Evolutionary conservation across 2,888 invertebrate species (phyloP), one percentile per base, ranked within the genome.

Genomic region (Eustalomyia histrio): DNA sequence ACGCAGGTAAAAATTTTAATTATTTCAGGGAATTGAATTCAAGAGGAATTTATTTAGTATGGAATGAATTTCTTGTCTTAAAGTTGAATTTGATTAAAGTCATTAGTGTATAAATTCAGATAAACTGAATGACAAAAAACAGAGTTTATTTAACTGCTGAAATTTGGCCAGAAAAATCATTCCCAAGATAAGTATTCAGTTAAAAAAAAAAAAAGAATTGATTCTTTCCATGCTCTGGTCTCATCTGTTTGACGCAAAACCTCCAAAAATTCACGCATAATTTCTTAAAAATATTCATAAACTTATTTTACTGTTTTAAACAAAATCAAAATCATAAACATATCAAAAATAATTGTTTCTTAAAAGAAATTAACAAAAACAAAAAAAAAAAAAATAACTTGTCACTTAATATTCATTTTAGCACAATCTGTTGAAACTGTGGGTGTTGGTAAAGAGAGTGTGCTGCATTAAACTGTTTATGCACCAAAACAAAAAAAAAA

Each of bases 341-440:
- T 64, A 24, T 73, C 73, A 73, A 58, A 73, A 65, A 35, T 73
- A 58, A 73, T 73, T 65, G 24, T 61, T 75, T 24, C 18, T 55
- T 17, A 14, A 29, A 53, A 52, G 18, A 21, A 7, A 39, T 39
- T 39, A 39, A 39, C 39, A 12, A 39, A 65, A 63, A n/a, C n/a
- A 63, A 65, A 65, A 10, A 24, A 16, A 17, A n/a, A 29, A 69
- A 74, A 53, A 53, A 43, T 43, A 55, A 55, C 39, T 55, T 76
- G 69, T 69, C 76, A 64, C 63, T 57, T 21, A 47, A 76, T 47
- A 60, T 39, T 67, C 52, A 68, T 61, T 76, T 76, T 68, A 57
- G 21, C 68, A 61, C 43, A 63, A 29, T 57, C 53, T 21, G 35
- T 14, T 50, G 9, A 64, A 21, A 63, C 7, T 50, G 69, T 69